Conservation (phyloP, 2,113 vertebrate species). For the Festucalex cinctus region DNA sequence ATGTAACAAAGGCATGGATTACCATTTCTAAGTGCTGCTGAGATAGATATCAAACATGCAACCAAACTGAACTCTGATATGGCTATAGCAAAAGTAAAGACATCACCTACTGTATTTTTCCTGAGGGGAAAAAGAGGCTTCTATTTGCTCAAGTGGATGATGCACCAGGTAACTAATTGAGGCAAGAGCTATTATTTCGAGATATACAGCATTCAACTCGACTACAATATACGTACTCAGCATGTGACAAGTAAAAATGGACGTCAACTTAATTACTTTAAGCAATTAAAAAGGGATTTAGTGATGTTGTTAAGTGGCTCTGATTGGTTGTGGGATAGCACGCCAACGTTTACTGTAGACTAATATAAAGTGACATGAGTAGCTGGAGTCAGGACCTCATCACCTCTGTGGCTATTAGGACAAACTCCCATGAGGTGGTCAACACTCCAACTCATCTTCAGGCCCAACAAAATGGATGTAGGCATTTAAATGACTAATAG, state of each 20-base stretch:
- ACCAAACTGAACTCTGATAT: too few relatives aligned
- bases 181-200: constrained; percentile 9
- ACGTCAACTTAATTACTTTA: constrained; percentile 57
- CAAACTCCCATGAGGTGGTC: constrained; percentile 26
- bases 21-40: too few relatives aligned
- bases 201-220: constrained; percentile 21
- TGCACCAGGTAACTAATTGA: not conserved
- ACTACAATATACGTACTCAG: constrained; percentile 48
- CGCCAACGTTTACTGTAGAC: constrained; percentile 41
- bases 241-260: constrained; percentile 46
- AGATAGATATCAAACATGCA: too few relatives aligned
- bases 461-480: not conserved
- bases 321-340: constrained; percentile 50
- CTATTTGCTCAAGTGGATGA: not conserved
- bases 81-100: too few relatives aligned
- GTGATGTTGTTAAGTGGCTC: constrained; percentile 56
- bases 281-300: constrained; percentile 59
- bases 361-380: constrained; percentile 55
- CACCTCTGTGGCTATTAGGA: constrained; percentile 51
- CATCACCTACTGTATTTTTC: too few relatives aligned
- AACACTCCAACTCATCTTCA: constrained; percentile 26
- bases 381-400: constrained; percentile 46
- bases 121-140: too few relatives aligned
- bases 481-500: not conserved
- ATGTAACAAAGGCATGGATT: too few relatives aligned